phyloP scores from a whole-genome alignment of 2,888 invertebrate genomes.

The Tholera decimalis region DNA sequence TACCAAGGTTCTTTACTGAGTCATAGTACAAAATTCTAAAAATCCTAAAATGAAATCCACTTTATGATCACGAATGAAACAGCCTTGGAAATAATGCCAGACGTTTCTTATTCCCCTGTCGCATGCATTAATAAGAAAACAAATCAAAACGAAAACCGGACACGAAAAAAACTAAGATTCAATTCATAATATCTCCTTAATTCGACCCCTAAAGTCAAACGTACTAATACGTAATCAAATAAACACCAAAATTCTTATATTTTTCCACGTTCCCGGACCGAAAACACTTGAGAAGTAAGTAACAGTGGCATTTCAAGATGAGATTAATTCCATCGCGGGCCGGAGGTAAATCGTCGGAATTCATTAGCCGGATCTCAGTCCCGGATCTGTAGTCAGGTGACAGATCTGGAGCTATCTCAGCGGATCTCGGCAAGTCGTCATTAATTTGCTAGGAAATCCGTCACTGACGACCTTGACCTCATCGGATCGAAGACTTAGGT shows the following conservation, averaged over 20 bases:
- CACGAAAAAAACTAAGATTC: neutral
- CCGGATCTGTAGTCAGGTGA: constrained; percentile 59
- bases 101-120: neutral
- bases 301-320: constrained; percentile 65
- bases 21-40: too few relatives aligned
- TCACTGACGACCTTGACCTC: constrained; percentile 46
- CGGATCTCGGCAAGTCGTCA: constrained; percentile 31
- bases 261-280: constrained; percentile 21
- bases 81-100: neutral
- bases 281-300: constrained; percentile 47
- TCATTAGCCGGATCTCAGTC: constrained; percentile 68
- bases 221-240: constrained; percentile 54
- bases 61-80: too few relatives aligned
- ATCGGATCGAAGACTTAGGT: constrained; percentile 20
- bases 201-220: constrained; percentile 6
- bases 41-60: too few relatives aligned
- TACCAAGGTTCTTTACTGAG: too few relatives aligned
- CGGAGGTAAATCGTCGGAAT: constrained; percentile 69
- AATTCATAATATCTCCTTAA: neutral
- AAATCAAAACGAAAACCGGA: neutral
- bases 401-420: constrained; percentile 39
- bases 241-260: constrained; percentile 22
- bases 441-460: constrained; percentile 36
- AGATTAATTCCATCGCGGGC: constrained; percentile 67
- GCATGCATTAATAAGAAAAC: neutral